Evolutionary conservation across 2,113 vertebrate genomes (phyloP), one percentile per base, ranked within the genome.

Genomic region (Tychaedon coryphoeus): DNA sequence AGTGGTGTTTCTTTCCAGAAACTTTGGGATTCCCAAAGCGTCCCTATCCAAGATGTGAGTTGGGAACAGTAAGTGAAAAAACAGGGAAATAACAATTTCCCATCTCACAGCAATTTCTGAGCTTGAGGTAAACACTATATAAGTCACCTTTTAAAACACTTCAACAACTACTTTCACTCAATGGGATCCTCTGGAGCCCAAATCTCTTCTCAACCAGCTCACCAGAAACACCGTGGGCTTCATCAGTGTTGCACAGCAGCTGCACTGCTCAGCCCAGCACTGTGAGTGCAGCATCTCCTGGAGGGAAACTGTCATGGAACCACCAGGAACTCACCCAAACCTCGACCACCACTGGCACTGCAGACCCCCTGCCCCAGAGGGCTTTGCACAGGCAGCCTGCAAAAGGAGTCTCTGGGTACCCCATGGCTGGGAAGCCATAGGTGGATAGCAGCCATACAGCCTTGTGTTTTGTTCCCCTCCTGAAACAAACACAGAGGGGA

Each of bases 381-480:
- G 25, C 42, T 42, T 48, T 17, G 57, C n/a, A 29, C 26, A 34
- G 38, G 17, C 8, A 16, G 4, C 13, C 45, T 54, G 57, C 2
- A 2, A 50, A 50, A 50, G 14, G 24, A 8, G 8, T 15, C 23
- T n/a, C 20, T 0, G 1, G 2, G 22, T 24, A 15, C 13, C 50
- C 31, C 13, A 4, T 0, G 6, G n/a, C 53, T 78, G 78, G 69
- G 31, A 50, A 62, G 22, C 14, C 1, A 4, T 16, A 45, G 11
- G 2, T 28, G 62, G 61, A 29, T 9, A 54, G 58, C 19, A 47
- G 54, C 24, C 86, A 34, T 34, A 24, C 15, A 58, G 60, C 24
- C 54, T 65, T 60, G 5, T 45, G 24, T 42, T 86, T 79, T 66
- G 13, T n/a, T 89, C 19, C 17, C 11, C 11, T 81, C 23, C 56